Percentiles rank a stretch among this genome's conserved stretches.
Conservation (phyloP, 2,888 invertebrate genomes). For the Vanessa cardui region DNA sequence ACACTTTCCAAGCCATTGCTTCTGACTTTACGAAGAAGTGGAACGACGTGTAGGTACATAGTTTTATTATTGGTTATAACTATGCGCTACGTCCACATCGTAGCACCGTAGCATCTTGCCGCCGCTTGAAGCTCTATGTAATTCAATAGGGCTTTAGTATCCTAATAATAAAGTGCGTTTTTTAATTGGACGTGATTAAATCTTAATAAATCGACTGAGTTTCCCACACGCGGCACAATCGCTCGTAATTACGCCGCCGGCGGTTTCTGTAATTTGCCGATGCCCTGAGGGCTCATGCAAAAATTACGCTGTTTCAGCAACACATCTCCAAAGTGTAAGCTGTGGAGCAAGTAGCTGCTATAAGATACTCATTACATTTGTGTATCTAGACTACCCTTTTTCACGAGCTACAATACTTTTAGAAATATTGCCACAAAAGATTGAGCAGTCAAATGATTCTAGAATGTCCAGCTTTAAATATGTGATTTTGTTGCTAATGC, state of each 20-base stretch:
- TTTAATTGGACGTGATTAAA: conserved; percentile 79
- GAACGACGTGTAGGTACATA: background rate
- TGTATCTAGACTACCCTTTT: conserved; percentile 1
- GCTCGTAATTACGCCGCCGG: conserved; percentile 73
- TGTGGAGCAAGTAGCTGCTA: conserved; percentile 32
- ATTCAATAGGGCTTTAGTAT: conserved; percentile 59
- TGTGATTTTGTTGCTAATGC: background rate
- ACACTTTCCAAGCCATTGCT: background rate
- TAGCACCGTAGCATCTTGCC: conserved; percentile 49
- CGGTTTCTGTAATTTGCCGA: conserved; percentile 71
- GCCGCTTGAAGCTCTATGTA: conserved; percentile 52
- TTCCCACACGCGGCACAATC: conserved; percentile 67
- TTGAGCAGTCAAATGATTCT: no score
- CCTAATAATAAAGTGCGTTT: conserved; percentile 66
- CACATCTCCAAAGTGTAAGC: conserved; percentile 48
- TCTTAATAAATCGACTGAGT: conserved; percentile 77
- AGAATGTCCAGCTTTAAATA: no score
- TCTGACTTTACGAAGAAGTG: background rate
- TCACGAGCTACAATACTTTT: no score
- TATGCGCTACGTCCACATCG: conserved; percentile 33
- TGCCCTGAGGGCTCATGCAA: conserved; percentile 66
- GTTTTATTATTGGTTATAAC: conserved; percentile 4
- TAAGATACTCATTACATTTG: conserved; percentile 6
- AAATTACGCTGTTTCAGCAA: conserved; percentile 69
- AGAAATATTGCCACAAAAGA: no score